Evolutionary conservation across 2,797 vertebrate species (phyloP).

Genomic region (Poecilia wingei): DNA sequence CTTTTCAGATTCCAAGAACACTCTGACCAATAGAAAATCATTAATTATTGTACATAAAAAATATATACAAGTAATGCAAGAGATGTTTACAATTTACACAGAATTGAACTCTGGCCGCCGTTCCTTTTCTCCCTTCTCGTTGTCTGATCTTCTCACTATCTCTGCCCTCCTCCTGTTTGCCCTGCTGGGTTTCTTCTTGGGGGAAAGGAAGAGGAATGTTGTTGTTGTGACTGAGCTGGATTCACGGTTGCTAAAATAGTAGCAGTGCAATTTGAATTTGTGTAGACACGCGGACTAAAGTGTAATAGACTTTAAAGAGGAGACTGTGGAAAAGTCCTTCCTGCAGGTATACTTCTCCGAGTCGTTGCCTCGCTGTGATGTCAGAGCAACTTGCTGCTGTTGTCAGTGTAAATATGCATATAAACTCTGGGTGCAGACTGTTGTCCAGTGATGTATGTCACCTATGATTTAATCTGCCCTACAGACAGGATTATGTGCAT

Average conservation of each 20-base stretch:
- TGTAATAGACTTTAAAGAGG: constrained; percentile 49
- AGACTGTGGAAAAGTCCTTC: constrained; percentile 31
- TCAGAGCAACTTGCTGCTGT: constrained; percentile 13
- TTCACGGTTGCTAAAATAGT: constrained; percentile 65
- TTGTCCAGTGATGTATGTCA: constrained; percentile 18
- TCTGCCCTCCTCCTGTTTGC: constrained; percentile 29
- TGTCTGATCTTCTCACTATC: constrained; percentile 43
- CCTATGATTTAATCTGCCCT: constrained; percentile 43
- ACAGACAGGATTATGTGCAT: constrained; percentile 66
- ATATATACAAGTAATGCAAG: constrained; percentile 1
- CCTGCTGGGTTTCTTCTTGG: constrained; percentile 51
- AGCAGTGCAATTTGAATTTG: constrained; percentile 45
- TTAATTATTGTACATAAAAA: constrained; percentile 12
- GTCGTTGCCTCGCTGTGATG: constrained; percentile 5
- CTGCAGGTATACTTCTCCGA: constrained; percentile 38
- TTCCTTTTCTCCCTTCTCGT: constrained; percentile 25
- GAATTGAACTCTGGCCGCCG: constrained; percentile 19
- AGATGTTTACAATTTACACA: constrained; percentile 20
- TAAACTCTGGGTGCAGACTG: constrained; percentile 33
- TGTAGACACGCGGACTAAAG: constrained; percentile 49
- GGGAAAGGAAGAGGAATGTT: constrained; percentile 73
- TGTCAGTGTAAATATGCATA: constrained; percentile 7
- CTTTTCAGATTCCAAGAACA: background rate
- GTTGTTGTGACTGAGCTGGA: constrained; percentile 73
- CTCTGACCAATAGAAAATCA: background rate